Conservation (phyloP, 2,797 vertebrate genomes). For the Peromyscus eremicus region DNA sequence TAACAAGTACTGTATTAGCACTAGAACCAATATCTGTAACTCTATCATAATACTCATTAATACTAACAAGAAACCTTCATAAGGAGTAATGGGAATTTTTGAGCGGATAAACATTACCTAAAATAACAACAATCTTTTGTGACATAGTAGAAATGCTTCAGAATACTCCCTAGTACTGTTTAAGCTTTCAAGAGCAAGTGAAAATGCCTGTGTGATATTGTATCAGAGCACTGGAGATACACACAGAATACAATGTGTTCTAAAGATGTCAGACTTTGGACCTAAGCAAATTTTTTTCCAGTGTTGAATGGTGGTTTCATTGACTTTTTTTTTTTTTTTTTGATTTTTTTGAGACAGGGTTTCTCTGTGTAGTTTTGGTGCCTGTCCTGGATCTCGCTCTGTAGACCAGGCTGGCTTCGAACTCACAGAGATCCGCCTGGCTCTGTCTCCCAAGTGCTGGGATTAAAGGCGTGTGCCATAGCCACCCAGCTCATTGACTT, state of each 20-base stretch:
- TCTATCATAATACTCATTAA: background rate
- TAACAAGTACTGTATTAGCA: background rate
- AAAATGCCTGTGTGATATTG: background rate
- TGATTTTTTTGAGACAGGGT: too few species aligned
- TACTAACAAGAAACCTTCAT: background rate
- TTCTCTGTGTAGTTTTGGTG: too few species aligned
- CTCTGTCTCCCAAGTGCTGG: too few species aligned
- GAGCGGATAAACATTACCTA: background rate
- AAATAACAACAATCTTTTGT: background rate
- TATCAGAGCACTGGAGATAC: background rate
- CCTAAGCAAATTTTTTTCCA: background rate
- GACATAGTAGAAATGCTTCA: conserved; percentile 30
- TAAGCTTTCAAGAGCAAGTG: background rate
- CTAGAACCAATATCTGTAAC: background rate
- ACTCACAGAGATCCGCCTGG: too few species aligned
- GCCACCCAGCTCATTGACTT: background rate
- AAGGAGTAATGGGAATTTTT: conserved; percentile 26
- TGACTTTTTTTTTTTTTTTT: background rate
- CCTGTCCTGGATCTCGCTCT: too few species aligned
- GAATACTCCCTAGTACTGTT: background rate
- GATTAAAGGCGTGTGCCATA: too few species aligned
- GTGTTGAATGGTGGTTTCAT: background rate
- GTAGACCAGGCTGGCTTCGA: too few species aligned
- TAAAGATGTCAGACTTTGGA: background rate
- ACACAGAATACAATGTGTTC: background rate